phyloP scores from a whole-genome alignment of 2,888 invertebrate species.

The Hoplodrina ambigua region DNA sequence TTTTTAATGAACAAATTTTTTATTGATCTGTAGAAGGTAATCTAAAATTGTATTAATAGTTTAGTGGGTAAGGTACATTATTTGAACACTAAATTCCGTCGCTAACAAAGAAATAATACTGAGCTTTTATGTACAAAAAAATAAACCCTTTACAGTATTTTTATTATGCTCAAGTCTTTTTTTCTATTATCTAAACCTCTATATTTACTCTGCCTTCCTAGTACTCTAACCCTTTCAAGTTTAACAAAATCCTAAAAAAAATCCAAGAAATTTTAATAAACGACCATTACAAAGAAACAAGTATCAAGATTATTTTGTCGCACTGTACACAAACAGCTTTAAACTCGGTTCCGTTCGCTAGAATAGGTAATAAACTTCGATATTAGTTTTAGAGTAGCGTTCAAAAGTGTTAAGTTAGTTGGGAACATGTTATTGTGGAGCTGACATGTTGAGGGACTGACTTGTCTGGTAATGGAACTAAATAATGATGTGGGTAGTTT shows the following conservation, averaged over 20 bases:
- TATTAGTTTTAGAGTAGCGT: conserved; percentile 78
- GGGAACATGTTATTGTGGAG: conserved; percentile 69
- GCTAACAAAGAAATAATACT: no score
- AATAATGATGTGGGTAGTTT: conserved; percentile 22
- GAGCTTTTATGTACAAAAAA: no score
- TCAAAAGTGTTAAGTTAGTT: conserved; percentile 78
- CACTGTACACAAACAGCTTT: conserved; percentile 39
- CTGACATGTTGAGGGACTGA: conserved; percentile 53
- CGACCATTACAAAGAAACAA: background rate
- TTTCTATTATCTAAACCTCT: background rate
- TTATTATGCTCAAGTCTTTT: no score
- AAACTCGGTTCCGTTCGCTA: conserved; percentile 58
- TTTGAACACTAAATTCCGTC: no score
- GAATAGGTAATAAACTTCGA: conserved; percentile 78
- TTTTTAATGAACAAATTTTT: no score
- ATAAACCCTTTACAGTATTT: no score
- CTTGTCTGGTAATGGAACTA: conserved; percentile 58
- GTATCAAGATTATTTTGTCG: conserved; percentile 8
- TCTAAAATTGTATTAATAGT: no score
- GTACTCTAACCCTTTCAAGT: background rate
- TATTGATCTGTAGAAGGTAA: no score
- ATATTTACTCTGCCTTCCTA: background rate
- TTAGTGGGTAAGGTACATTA: no score
- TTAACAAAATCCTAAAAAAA: background rate
- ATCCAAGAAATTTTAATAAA: background rate